Percentiles rank a stretch among this genome's conserved stretches.
Conservation (phyloP, 2,797 vertebrate species). For the Myotis pilosus region DNA sequence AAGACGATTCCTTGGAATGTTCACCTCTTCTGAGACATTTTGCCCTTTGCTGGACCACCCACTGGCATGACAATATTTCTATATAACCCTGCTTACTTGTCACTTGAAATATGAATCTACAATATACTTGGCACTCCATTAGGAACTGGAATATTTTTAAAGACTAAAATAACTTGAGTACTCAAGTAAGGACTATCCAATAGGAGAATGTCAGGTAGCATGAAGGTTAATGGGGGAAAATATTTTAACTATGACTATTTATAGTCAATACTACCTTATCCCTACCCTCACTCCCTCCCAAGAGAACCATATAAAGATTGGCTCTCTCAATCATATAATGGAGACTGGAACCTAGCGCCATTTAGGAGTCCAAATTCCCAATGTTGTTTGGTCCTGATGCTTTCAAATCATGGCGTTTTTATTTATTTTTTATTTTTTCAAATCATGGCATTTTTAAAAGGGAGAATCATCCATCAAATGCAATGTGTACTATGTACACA, state of each 20-base stretch:
- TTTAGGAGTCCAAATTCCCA: not conserved
- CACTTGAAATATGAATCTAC: not conserved
- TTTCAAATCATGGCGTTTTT: not conserved
- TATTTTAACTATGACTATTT: slow-evolving; percentile 4
- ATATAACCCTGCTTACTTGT: not conserved
- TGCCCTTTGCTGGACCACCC: not conserved
- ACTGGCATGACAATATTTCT: not conserved
- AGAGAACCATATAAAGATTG: not conserved
- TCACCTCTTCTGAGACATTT: slow-evolving; percentile 1
- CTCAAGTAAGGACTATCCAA: not conserved
- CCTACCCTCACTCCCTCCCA: not conserved
- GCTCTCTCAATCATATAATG: not conserved
- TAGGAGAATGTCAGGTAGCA: not conserved
- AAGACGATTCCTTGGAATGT: not conserved
- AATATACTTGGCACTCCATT: not conserved
- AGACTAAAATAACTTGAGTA: slow-evolving; percentile 11
- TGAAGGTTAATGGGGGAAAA: not conserved
- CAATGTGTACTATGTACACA: not conserved
- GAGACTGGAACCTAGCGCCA: not conserved
- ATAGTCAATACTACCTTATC: not conserved
- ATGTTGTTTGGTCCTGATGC: not conserved
- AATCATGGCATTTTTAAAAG: not conserved
- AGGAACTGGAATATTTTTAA: not conserved
- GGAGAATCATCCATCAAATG: not conserved
- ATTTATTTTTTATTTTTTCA: not conserved